phyloP scores from a whole-genome alignment of 2,797 vertebrate species.

The Leptodactylus fallax region DNA sequence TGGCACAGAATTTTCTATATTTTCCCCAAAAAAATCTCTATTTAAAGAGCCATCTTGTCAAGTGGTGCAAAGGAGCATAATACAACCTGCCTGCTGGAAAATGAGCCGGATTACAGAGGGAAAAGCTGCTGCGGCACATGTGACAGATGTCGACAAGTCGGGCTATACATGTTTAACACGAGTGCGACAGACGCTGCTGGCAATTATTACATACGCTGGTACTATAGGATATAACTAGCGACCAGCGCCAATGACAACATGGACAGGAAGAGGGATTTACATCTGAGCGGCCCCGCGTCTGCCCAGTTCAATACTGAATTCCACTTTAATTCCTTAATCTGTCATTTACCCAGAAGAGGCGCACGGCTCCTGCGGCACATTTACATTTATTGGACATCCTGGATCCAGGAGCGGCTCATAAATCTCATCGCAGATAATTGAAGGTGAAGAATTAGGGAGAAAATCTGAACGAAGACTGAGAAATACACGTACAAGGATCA shows the following conservation, averaged over 20 bases:
- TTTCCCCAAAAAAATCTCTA: too few species aligned
- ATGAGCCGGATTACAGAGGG: background rate
- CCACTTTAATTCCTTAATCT: too few species aligned
- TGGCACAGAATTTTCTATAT: background rate
- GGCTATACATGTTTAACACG: background rate
- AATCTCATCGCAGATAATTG: background rate
- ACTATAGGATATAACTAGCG: too few species aligned
- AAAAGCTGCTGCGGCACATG: background rate
- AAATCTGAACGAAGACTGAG: background rate
- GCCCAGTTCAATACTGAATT: too few species aligned
- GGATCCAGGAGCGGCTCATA: background rate
- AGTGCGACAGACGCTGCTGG: background rate
- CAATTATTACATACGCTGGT: background rate
- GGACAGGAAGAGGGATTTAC: background rate
- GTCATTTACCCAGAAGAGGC: too few species aligned
- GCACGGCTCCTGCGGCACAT: too few species aligned
- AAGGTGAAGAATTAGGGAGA: background rate
- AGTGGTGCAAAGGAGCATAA: background rate
- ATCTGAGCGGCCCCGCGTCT: too few species aligned
- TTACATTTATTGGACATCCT: background rate
- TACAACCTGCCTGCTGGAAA: background rate
- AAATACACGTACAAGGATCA: background rate
- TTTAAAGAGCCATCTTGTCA: too few species aligned
- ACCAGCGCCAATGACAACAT: background rate
- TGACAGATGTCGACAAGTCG: background rate